A percentile compares a stretch with the other conserved stretches of the same genome.
phyloP scores from a whole-genome alignment of 2,113 vertebrate species.

The Ifrita kowaldi region DNA sequence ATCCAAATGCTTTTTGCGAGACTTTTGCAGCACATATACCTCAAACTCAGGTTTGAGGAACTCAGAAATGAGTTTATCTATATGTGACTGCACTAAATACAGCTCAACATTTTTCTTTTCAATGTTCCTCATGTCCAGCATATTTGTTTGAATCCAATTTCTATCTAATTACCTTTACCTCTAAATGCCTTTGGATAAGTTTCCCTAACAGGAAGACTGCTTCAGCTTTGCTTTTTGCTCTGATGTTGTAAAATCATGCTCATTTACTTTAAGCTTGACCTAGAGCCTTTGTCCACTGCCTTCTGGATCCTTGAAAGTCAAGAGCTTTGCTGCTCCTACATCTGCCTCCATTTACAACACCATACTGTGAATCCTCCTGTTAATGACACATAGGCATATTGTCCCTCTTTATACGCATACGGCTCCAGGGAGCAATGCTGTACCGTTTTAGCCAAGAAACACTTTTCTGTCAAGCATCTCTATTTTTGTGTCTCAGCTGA shows the following conservation, averaged over 20 bases:
- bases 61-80: background rate
- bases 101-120: background rate
- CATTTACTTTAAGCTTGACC: background rate
- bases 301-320: background rate
- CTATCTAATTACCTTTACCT: background rate
- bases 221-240: background rate
- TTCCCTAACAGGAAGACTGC: background rate
- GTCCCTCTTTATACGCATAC: background rate
- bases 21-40: background rate
- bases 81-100: background rate
- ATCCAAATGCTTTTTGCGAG: background rate
- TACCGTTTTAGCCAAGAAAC: background rate
- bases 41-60: background rate
- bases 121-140: background rate
- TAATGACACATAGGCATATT: background rate
- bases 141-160: background rate
- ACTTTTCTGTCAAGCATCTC: background rate
- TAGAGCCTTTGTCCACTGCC: background rate
- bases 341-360: background rate
- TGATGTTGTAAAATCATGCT: background rate
- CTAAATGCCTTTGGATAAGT: background rate
- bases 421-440: rapidly evolving
- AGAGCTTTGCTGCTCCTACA: background rate
- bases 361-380: rapidly evolving
- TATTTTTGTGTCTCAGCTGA: background rate